Percentiles rank a stretch among this genome's conserved stretches.
phyloP scores from a whole-genome alignment of 2,113 vertebrate genomes.

The Thunnus maccoyii region DNA sequence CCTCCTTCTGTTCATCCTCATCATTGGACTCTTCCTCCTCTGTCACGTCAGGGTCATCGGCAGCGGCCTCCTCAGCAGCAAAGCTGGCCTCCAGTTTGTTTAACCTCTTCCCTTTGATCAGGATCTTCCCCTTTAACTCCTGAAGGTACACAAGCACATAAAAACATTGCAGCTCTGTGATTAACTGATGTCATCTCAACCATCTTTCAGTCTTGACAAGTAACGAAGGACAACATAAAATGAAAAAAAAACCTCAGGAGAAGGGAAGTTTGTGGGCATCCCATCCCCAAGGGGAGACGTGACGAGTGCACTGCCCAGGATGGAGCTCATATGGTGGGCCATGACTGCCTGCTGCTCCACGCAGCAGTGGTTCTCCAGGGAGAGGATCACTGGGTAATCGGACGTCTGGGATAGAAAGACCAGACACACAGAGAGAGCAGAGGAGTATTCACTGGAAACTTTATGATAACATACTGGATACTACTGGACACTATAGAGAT shows the following conservation, averaged over 20 bases:
- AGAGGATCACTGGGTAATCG: conserved; percentile 94
- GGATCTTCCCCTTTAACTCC: conserved; percentile 94
- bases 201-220: not conserved
- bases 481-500: no score
- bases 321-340: conserved; percentile 89
- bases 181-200: not conserved
- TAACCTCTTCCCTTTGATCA: conserved; percentile 95
- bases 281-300: conserved; percentile 86
- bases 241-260: conserved; percentile 88
- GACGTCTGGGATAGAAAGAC: conserved; percentile 83
- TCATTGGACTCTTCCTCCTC: conserved; percentile 94
- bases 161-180: not conserved
- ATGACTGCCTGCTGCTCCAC: conserved; percentile 93
- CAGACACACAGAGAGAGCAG: not conserved
- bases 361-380: conserved; percentile 97
- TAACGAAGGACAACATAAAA: not conserved
- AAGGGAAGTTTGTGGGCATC: conserved; percentile 88
- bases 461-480: not conserved
- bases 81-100: conserved; percentile 87
- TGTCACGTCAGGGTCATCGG: conserved; percentile 87
- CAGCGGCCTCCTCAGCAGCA: conserved; percentile 42
- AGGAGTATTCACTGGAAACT: not conserved
- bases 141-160: conserved; percentile 57
- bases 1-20: conserved; percentile 69
- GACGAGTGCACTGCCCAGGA: conserved; percentile 90